Conservation (phyloP, 2,888 invertebrate genomes). For the Apodemia zela region DNA sequence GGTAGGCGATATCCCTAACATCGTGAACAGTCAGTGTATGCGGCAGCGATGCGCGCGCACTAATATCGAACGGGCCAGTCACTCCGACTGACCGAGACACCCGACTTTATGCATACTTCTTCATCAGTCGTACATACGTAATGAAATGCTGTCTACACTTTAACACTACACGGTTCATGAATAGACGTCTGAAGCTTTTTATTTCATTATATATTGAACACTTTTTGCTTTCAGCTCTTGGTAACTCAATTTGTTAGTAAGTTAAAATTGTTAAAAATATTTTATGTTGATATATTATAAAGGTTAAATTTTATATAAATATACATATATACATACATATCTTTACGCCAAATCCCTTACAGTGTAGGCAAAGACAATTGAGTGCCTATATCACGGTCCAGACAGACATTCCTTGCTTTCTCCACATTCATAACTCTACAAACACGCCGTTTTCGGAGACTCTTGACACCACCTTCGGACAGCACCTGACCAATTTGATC, state of each 20-base stretch:
- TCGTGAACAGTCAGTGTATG: constrained; percentile 30
- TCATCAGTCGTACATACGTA: constrained; percentile 19
- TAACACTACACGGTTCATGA: background rate
- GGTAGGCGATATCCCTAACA: constrained; percentile 29
- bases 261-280: background rate
- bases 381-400: too few relatives aligned
- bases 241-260: background rate
- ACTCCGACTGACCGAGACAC: constrained; percentile 32
- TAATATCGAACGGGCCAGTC: constrained; percentile 55
- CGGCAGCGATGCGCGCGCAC: constrained; percentile 61
- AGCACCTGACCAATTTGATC: too few relatives aligned
- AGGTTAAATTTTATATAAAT: too few relatives aligned
- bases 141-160: constrained; percentile 6
- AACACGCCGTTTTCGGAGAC: too few relatives aligned
- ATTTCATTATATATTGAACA: background rate
- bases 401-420: too few relatives aligned
- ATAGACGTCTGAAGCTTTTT: background rate
- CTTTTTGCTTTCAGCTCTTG: background rate
- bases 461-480: too few relatives aligned
- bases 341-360: too few relatives aligned
- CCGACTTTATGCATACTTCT: constrained; percentile 20
- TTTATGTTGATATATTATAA: too few relatives aligned
- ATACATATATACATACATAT: too few relatives aligned
- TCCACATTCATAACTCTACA: too few relatives aligned
- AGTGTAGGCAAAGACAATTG: too few relatives aligned